A percentile compares a stretch with the other conserved stretches of the same genome.
phyloP scores from a whole-genome alignment of 2,797 vertebrate genomes.

The Microctenopoma stevenorrisi region DNA sequence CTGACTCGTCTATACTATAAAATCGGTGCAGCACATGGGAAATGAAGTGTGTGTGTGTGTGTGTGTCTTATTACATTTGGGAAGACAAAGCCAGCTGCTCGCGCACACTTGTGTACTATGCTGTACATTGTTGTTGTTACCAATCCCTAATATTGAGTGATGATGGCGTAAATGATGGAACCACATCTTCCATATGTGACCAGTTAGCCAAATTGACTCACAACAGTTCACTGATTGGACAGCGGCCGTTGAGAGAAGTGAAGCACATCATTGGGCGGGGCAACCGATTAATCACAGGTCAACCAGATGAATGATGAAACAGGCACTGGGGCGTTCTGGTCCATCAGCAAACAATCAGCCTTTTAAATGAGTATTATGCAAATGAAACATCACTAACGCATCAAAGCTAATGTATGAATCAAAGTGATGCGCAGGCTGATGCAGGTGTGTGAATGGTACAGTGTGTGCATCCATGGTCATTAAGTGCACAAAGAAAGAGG shows the following conservation, averaged over 20 bases:
- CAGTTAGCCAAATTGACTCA: conserved; percentile 28
- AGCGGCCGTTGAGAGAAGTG: conserved; percentile 16
- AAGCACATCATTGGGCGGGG: conserved; percentile 30
- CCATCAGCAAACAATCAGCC: conserved; percentile 49
- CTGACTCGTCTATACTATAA: not conserved
- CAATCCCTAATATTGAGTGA: conserved; percentile 13
- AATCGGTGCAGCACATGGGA: not conserved
- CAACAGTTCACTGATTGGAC: conserved; percentile 38
- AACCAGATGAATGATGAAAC: conserved; percentile 58
- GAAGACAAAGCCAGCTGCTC: not conserved
- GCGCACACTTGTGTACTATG: not conserved
- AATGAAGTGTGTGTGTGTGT: too few species aligned
- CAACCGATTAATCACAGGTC: conserved; percentile 50
- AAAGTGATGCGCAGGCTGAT: not conserved
- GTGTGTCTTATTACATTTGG: not conserved
- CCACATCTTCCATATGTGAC: conserved; percentile 48
- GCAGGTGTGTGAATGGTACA: not conserved
- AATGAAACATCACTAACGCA: conserved; percentile 26
- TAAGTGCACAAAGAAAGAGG: not conserved
- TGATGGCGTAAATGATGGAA: conserved; percentile 25
- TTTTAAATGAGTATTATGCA: conserved; percentile 53
- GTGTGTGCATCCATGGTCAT: not conserved
- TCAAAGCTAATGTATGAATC: conserved; percentile 23
- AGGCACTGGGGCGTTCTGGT: conserved; percentile 13
- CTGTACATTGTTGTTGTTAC: not conserved